Percentiles rank a stretch among this genome's conserved stretches.
Evolutionary conservation across 1,140 invertebrate species (phyloP).

Genomic region (Zaprionus vittiger): DNA sequence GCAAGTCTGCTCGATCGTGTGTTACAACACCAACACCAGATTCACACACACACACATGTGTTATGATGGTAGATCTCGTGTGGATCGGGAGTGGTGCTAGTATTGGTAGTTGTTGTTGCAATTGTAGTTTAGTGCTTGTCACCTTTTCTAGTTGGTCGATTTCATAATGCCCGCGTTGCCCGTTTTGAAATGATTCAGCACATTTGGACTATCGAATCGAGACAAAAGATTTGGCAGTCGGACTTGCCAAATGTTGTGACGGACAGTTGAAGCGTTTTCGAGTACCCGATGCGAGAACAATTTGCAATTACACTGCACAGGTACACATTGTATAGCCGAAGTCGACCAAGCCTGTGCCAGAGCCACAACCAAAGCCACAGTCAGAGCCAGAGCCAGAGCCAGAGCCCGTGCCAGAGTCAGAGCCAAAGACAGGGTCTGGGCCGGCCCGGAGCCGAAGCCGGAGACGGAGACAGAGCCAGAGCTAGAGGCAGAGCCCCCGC

Average conservation of each 20-base stretch:
- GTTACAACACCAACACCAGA: constrained; percentile 15
- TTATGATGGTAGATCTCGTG: not conserved
- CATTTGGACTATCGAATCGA: constrained; percentile 2
- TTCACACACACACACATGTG: constrained; percentile 4
- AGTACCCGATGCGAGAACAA: not conserved
- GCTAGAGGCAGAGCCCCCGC: constrained; percentile 7
- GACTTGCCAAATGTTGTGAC: constrained; percentile 10
- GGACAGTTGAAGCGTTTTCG: not conserved
- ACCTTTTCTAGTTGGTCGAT: constrained; percentile 33
- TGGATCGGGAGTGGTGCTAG: not conserved
- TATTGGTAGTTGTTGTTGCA: not conserved
- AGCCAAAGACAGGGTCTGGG: constrained; percentile 5
- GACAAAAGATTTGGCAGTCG: constrained; percentile 20
- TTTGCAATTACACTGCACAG: constrained; percentile 9
- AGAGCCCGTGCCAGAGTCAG: constrained; percentile 6
- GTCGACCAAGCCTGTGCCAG: not conserved
- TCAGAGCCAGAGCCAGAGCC: constrained; percentile 5
- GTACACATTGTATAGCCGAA: not conserved
- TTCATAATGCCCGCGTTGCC: constrained; percentile 23
- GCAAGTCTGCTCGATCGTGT: not conserved
- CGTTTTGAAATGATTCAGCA: constrained; percentile 24
- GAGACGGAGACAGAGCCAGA: constrained; percentile 13
- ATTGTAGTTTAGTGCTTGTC: constrained; percentile 32
- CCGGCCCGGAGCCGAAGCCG: not conserved
- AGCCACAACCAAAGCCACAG: not conserved